phyloP scores from a whole-genome alignment of 2,113 vertebrate species.

The Paradoxurus hermaphroditus region DNA sequence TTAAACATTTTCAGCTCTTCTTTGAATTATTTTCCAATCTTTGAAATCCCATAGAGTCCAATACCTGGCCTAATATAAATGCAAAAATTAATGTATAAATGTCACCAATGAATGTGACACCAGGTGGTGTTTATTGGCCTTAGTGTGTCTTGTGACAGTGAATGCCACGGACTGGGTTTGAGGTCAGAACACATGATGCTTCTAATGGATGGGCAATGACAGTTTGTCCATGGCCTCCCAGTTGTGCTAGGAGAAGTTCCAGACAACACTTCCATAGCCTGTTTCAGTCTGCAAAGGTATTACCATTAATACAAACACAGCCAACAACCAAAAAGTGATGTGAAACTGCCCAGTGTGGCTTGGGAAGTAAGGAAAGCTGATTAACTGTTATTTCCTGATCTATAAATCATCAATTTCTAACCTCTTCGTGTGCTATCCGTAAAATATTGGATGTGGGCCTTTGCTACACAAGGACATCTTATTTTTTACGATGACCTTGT shows the following conservation, averaged over 20 bases:
- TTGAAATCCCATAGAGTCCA: background rate
- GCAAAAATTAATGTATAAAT: background rate
- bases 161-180: constrained; percentile 24
- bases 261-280: constrained; percentile 71
- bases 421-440: constrained; percentile 74
- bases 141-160: constrained; percentile 47
- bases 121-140: background rate
- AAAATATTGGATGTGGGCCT: constrained; percentile 80
- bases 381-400: constrained; percentile 85
- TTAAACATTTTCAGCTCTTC: background rate
- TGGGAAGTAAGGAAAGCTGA: constrained; percentile 73
- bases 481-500: constrained; percentile 79
- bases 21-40: background rate
- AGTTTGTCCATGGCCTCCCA: constrained; percentile 52
- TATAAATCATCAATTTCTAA: constrained; percentile 84
- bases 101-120: background rate
- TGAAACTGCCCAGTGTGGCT: constrained; percentile 64
- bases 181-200: constrained; percentile 48
- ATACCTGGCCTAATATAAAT: background rate
- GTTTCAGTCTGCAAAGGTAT: constrained; percentile 70
- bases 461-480: constrained; percentile 81
- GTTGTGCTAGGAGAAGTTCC: constrained; percentile 54
- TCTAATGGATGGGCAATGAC: constrained; percentile 28
- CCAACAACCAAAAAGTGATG: constrained; percentile 72
- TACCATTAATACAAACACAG: constrained; percentile 75